Percentiles rank a stretch among this genome's conserved stretches.
These are phyloP conservation scores for Stictonetta naevosa DNA, from an alignment of 2,113 vertebrate species.

Conservation along the genomic window DNA sequence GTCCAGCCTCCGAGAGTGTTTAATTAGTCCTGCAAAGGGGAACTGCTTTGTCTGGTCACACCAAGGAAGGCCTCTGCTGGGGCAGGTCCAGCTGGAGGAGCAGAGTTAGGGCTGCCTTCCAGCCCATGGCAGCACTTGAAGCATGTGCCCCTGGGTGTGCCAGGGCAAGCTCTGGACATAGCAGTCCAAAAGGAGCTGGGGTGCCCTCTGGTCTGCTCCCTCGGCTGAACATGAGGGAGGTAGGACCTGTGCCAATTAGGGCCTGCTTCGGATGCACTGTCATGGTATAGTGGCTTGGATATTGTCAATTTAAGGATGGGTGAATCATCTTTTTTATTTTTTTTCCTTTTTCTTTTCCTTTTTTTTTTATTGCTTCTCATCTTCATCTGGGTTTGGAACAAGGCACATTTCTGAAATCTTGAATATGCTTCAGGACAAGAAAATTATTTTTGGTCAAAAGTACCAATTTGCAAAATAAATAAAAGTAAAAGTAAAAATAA, in stretches of 20 bases:
- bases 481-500: background rate
- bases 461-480: background rate
- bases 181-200: background rate
- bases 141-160: rapidly evolving
- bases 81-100: background rate
- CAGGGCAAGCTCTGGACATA: rapidly evolving
- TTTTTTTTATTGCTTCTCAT: background rate
- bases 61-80: rapidly evolving
- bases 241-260: background rate
- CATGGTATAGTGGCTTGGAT: background rate
- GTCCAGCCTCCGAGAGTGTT: background rate
- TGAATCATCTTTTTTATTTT: background rate
- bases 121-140: background rate
- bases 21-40: background rate
- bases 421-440: background rate
- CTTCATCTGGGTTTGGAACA: background rate
- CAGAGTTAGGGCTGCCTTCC: background rate
- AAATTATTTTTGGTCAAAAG: background rate
- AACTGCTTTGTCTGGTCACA: background rate
- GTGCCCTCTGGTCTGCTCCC: background rate
- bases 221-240: background rate
- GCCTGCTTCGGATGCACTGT: background rate
- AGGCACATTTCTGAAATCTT: background rate
- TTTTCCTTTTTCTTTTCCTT: background rate
- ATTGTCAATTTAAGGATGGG: background rate